Evolutionary conservation across 2,888 invertebrate genomes (phyloP).

Genomic region (Trypoxylon attenuatum): DNA sequence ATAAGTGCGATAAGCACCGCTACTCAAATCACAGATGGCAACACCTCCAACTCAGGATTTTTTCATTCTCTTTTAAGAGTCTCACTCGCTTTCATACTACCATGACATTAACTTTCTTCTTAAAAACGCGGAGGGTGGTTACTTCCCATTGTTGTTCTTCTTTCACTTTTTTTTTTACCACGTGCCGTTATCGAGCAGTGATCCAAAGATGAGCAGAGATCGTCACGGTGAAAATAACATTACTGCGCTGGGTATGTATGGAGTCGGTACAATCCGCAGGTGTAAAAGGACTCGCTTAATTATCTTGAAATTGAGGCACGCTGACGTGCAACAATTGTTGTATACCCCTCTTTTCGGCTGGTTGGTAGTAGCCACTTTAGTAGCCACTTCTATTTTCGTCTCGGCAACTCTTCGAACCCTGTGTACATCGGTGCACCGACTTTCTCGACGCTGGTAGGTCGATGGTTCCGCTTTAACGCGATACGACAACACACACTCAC

Average conservation of each 20-base stretch:
- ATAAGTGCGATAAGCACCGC: neutral
- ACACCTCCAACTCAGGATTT: too few relatives aligned
- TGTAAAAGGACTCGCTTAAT: slow-evolving; percentile 62
- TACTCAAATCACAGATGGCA: too few relatives aligned
- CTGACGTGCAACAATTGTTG: slow-evolving; percentile 70
- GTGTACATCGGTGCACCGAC: slow-evolving; percentile 4
- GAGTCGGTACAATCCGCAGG: slow-evolving; percentile 51
- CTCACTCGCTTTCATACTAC: slow-evolving; percentile 19
- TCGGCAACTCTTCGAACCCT: slow-evolving; percentile 7
- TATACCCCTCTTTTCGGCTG: slow-evolving; percentile 36
- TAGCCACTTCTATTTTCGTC: slow-evolving; percentile 7
- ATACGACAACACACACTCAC: slow-evolving; percentile 21
- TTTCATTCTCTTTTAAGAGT: too few relatives aligned
- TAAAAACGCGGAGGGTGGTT: slow-evolving; percentile 44
- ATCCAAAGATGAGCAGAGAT: slow-evolving; percentile 44
- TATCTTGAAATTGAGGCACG: slow-evolving; percentile 65
- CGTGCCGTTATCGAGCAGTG: slow-evolving; percentile 39
- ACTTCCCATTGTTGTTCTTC: too few relatives aligned
- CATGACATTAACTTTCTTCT: slow-evolving; percentile 43
- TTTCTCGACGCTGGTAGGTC: slow-evolving; percentile 38
- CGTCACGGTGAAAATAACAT: slow-evolving; percentile 46
- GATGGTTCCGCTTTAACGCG: slow-evolving; percentile 52
- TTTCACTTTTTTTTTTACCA: slow-evolving; percentile 35
- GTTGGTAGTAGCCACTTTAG: too few relatives aligned
- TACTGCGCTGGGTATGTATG: slow-evolving; percentile 52